Evolutionary conservation across 2,113 vertebrate species (phyloP).

Genomic region (Pseudorasbora parva): DNA sequence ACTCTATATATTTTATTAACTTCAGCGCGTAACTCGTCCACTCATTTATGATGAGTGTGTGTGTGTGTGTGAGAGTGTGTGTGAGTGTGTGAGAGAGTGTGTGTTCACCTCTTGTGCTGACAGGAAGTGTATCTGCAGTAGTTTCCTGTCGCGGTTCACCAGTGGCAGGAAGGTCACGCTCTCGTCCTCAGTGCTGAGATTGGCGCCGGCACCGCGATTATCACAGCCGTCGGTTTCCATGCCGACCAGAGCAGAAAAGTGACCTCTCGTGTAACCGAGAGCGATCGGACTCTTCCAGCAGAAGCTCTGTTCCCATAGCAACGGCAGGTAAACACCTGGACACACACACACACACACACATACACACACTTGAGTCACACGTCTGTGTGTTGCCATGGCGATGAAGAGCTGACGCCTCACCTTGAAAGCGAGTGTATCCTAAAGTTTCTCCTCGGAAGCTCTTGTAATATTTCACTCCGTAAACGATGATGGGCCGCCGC

Average conservation of each 20-base stretch:
- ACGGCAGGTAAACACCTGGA: slow-evolving; percentile 92
- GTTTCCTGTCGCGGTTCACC: slow-evolving; percentile 96
- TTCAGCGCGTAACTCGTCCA: no score
- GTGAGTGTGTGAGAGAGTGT: no score
- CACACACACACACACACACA: not conserved
- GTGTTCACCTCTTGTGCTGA: slow-evolving; percentile 93
- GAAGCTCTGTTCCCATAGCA: slow-evolving; percentile 98
- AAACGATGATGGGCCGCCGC: slow-evolving; percentile 97
- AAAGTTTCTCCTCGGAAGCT: slow-evolving; percentile 98
- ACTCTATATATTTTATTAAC: no score
- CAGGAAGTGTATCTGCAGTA: slow-evolving; percentile 95
- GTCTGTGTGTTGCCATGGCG: not conserved
- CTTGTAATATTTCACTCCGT: slow-evolving; percentile 99
- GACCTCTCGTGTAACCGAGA: slow-evolving; percentile 96
- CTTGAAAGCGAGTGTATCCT: slow-evolving; percentile 98
- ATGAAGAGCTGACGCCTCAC: slow-evolving; percentile 73
- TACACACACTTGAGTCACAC: not conserved
- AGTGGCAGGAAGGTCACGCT: slow-evolving; percentile 94
- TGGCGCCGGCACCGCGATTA: slow-evolving; percentile 96
- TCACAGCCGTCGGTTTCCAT: slow-evolving; percentile 98
- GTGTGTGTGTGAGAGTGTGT: no score
- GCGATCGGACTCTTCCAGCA: slow-evolving; percentile 99
- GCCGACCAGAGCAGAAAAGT: slow-evolving; percentile 97
- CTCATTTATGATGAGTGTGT: no score
- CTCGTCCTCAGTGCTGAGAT: slow-evolving; percentile 96